Conservation (phyloP, 1,140 invertebrate species). For the Sesamia nonagrioides region DNA sequence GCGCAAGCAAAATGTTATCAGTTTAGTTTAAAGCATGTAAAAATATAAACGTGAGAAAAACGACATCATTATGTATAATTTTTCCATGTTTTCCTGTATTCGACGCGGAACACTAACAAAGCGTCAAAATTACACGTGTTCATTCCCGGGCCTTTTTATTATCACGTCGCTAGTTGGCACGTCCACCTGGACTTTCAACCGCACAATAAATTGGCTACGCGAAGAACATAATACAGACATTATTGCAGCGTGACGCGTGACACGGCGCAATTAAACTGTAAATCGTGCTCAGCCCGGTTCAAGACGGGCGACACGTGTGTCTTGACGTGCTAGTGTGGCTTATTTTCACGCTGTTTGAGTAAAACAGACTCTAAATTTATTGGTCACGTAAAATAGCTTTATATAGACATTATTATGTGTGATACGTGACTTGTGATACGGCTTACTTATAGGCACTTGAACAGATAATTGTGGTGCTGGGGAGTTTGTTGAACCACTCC, state of each 20-base stretch:
- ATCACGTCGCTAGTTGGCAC: conserved; percentile 15
- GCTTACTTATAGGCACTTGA: no score
- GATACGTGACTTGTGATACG: background rate
- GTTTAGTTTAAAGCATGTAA: no score
- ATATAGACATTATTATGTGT: background rate
- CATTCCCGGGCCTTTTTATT: conserved; percentile 18
- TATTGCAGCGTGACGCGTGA: conserved; percentile 28
- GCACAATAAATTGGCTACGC: conserved; percentile 13
- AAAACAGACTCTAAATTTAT: background rate
- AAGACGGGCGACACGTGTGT: conserved; percentile 21
- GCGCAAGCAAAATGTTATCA: background rate
- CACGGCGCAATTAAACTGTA: conserved; percentile 20
- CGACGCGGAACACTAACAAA: background rate
- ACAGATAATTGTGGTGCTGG: no score
- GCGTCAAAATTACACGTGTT: conserved; percentile 9
- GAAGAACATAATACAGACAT: conserved; percentile 27
- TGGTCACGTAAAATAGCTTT: background rate
- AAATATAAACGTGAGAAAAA: background rate
- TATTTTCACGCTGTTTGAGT: conserved; percentile 17
- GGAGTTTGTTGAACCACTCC: no score
- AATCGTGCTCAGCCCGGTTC: conserved; percentile 14
- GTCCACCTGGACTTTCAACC: conserved; percentile 15
- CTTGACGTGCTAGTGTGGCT: conserved; percentile 14
- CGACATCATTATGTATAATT: background rate
- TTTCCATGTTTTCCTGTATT: conserved; percentile 27